Conservation (phyloP, 2,113 vertebrate species). For the Cairina moschata region DNA sequence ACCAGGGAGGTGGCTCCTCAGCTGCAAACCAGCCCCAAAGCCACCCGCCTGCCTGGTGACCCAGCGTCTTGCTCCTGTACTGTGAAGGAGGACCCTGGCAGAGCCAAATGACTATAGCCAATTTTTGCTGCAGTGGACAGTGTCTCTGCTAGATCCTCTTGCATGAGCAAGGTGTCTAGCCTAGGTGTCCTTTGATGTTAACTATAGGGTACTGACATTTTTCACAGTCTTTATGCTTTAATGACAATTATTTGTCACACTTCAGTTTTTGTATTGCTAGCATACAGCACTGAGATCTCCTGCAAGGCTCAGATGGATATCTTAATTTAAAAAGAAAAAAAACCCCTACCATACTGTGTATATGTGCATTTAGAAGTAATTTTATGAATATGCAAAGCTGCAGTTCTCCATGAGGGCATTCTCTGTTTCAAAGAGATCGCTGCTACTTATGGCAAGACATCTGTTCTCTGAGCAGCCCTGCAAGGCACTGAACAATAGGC, state of each 20-base stretch:
- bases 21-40: neutral
- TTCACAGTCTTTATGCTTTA: neutral
- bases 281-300: neutral
- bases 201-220: neutral
- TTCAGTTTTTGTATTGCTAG: conserved; percentile 6
- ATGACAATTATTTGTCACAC: neutral
- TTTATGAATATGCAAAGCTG: conserved; percentile 31
- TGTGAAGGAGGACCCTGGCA: neutral
- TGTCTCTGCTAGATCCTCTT: neutral
- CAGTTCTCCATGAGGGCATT: conserved; percentile 1
- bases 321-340: neutral
- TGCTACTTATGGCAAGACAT: conserved; percentile 51
- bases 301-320: conserved; percentile 1
- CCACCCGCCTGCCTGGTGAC: fast-evolving
- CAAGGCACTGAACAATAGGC: conserved; percentile 30
- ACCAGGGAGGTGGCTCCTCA: neutral
- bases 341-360: neutral
- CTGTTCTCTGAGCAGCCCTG: conserved; percentile 15
- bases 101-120: neutral
- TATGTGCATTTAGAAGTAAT: conserved; percentile 25
- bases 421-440: neutral
- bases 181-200: neutral
- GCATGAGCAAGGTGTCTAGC: neutral
- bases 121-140: neutral
- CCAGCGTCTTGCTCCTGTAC: fast-evolving